phyloP scores from a whole-genome alignment of 1,140 invertebrate species.

The Atta colombica region DNA sequence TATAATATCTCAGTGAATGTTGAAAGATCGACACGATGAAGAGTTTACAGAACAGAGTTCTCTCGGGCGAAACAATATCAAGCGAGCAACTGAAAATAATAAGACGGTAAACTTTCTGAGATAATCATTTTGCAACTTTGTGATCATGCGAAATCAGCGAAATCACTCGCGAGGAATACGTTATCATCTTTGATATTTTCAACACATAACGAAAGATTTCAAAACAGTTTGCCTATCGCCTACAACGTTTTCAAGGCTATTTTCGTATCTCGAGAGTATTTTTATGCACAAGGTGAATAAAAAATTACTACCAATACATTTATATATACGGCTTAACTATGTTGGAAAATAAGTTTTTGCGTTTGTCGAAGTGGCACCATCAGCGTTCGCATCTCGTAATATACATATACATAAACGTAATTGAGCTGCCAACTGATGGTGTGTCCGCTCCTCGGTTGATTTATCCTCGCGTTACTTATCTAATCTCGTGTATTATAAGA shows the following conservation, averaged over 20 bases:
- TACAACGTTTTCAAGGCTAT: conserved; percentile 26
- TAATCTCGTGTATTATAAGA: conserved; percentile 45
- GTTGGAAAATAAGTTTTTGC: conserved; percentile 33
- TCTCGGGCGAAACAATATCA: not conserved
- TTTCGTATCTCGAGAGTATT: conserved; percentile 16
- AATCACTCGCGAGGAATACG: not conserved
- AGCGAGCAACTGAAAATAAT: not conserved
- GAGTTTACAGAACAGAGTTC: not conserved
- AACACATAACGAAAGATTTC: conserved; percentile 1
- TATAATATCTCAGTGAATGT: conserved; percentile 70
- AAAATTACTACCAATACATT: not conserved
- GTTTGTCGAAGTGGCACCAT: not conserved
- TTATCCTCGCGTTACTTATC: conserved; percentile 48
- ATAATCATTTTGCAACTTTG: not conserved
- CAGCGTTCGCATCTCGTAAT: not conserved
- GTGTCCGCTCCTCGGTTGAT: conserved; percentile 19
- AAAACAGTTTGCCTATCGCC: conserved; percentile 5
- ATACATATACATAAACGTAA: conserved; percentile 18
- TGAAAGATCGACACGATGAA: not conserved
- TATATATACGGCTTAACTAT: not conserved
- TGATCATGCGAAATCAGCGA: not conserved
- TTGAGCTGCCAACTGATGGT: not conserved
- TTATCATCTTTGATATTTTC: conserved; percentile 5
- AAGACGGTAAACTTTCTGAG: not conserved
- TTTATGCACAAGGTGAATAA: conserved; percentile 6